Evolutionary conservation across 1,140 invertebrate genomes (phyloP).

Genomic region (Papilio glaucus): DNA sequence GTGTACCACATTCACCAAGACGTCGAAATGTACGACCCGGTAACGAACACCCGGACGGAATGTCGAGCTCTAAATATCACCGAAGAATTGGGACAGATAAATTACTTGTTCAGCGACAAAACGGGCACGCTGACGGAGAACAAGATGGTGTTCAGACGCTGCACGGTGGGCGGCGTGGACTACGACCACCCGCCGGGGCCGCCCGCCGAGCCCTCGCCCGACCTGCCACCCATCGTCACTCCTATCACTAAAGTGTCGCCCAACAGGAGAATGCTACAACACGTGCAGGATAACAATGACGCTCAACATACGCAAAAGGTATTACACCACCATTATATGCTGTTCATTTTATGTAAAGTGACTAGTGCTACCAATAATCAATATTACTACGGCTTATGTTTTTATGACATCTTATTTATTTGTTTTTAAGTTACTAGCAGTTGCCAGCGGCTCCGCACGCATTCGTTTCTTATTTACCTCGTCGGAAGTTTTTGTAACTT

Average conservation of each 20-base stretch:
- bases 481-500: too few relatives aligned
- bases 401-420: too few relatives aligned
- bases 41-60: slow-evolving; percentile 94
- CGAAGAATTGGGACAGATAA: slow-evolving; percentile 97
- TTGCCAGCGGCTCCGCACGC: too few relatives aligned
- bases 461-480: too few relatives aligned
- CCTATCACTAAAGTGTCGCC: slow-evolving; percentile 84
- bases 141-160: slow-evolving; percentile 97
- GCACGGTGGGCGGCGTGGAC: slow-evolving; percentile 94
- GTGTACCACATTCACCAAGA: slow-evolving; percentile 98
- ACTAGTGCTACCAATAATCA: too few relatives aligned
- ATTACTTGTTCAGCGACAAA: slow-evolving; percentile 98
- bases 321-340: too few relatives aligned
- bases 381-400: too few relatives aligned
- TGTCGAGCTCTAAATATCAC: slow-evolving; percentile 98
- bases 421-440: too few relatives aligned
- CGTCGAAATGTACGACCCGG: slow-evolving; percentile 91
- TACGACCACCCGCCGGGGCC: slow-evolving; percentile 91
- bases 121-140: slow-evolving; percentile 99
- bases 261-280: slow-evolving; percentile 88
- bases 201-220: slow-evolving; percentile 77
- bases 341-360: too few relatives aligned
- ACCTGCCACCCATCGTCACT: slow-evolving; percentile 83
- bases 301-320: slow-evolving; percentile 75
- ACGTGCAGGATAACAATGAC: slow-evolving; percentile 77